These are phyloP conservation scores for Myrmecophaga tridactyla DNA, from an alignment of 2,113 vertebrate genomes.

Conservation along the genomic window DNA sequence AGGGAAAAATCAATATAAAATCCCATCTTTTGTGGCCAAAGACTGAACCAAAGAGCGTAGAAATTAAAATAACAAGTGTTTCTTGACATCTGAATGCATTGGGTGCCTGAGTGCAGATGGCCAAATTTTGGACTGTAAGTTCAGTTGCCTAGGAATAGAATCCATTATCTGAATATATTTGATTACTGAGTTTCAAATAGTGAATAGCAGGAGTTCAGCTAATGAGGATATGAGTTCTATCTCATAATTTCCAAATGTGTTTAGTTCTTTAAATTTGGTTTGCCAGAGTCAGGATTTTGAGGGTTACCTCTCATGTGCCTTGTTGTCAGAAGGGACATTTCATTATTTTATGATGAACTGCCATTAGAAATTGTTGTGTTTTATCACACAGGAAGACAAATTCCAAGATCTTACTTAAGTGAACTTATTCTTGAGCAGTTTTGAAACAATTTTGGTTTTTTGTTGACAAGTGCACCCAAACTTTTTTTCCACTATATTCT, in stretches of 20 bases:
- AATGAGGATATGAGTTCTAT: not conserved
- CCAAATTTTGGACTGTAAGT: not conserved
- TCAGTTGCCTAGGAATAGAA: not conserved
- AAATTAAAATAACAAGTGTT: not conserved
- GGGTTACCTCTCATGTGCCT: not conserved
- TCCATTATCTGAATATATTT: not conserved
- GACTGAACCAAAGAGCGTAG: not conserved
- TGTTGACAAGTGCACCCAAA: not conserved
- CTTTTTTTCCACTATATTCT: constrained; percentile 19
- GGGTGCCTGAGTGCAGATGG: not conserved
- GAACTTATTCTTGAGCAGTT: not conserved
- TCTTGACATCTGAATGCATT: not conserved
- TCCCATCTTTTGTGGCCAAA: not conserved
- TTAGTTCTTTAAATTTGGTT: constrained; percentile 40
- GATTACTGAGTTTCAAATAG: not conserved
- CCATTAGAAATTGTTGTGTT: not conserved
- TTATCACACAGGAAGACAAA: constrained; percentile 18
- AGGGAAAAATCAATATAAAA: not conserved
- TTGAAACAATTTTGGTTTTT: constrained; percentile 31
- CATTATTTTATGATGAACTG: constrained; percentile 15
- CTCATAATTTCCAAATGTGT: constrained; percentile 31
- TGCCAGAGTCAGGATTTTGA: not conserved
- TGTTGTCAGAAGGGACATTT: not conserved
- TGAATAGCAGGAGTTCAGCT: constrained; percentile 8
- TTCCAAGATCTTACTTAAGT: not conserved